These are phyloP conservation scores for Anaspis maculata DNA, from an alignment of 2,888 invertebrate genomes.

Conservation along the genomic window DNA sequence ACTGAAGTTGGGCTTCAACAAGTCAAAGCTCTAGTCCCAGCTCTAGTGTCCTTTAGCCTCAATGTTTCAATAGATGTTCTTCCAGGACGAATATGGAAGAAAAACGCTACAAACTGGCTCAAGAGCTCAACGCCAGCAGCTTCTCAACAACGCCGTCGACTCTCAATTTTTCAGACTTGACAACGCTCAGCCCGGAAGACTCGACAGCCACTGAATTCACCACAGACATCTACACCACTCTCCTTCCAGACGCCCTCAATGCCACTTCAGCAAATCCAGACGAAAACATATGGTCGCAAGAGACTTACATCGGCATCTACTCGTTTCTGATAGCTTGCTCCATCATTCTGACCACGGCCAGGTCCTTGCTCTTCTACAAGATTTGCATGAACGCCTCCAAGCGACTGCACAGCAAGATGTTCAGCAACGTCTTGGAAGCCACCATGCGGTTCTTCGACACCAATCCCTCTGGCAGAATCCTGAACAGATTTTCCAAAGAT, in stretches of 20 bases:
- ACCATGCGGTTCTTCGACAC: slow-evolving; percentile 78
- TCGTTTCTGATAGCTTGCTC: slow-evolving; percentile 50
- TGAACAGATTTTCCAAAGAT: slow-evolving; percentile 81
- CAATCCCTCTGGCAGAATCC: slow-evolving; percentile 71
- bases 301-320: slow-evolving; percentile 49
- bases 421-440: slow-evolving; percentile 62
- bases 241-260: background rate
- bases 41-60: too few species aligned
- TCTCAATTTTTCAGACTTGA: too few species aligned
- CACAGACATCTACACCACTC: background rate
- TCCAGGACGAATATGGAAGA: slow-evolving; percentile 45
- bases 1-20: slow-evolving; percentile 25
- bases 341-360: slow-evolving; percentile 52
- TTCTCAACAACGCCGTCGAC: too few species aligned
- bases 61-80: too few species aligned
- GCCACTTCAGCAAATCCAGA: too few species aligned
- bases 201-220: background rate
- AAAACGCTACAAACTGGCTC: too few species aligned
- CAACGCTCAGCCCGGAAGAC: too few species aligned
- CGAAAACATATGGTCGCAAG: too few species aligned
- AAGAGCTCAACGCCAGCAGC: too few species aligned
- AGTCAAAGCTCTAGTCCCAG: background rate
- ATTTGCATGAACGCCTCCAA: slow-evolving; percentile 69
- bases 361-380: slow-evolving; percentile 64
- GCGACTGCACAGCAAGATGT: slow-evolving; percentile 70